These are phyloP conservation scores for Promerops cafer DNA, from an alignment of 2,113 vertebrate genomes.

Conservation along the genomic window DNA sequence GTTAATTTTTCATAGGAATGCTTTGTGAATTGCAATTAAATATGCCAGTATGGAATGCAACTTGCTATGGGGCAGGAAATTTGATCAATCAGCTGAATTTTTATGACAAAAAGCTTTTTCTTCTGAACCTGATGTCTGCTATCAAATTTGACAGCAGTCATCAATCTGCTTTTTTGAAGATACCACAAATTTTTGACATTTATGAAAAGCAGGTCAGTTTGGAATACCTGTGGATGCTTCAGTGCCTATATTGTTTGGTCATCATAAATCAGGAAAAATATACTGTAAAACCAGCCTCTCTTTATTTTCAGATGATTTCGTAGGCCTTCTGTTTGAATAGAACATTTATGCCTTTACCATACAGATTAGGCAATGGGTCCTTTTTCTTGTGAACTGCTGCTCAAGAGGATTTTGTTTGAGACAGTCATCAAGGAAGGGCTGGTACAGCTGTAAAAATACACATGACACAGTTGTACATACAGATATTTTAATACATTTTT, in stretches of 20 bases:
- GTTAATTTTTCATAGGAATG: not conserved
- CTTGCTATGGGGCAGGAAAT: not conserved
- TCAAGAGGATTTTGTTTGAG: not conserved
- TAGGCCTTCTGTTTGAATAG: not conserved
- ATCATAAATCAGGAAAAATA: conserved; percentile 42
- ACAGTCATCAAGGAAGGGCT: not conserved
- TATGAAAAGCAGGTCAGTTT: conserved; percentile 57
- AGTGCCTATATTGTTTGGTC: not conserved
- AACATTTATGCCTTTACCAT: not conserved
- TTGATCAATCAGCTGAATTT: conserved; percentile 64
- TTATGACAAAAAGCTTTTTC: conserved; percentile 46
- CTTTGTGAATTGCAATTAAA: conserved; percentile 19
- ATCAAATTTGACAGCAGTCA: conserved; percentile 62
- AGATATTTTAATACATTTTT: not conserved
- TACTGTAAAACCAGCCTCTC: not conserved
- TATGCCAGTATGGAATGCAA: not conserved
- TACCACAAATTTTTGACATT: conserved; percentile 53
- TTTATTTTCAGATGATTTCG: conserved; percentile 28
- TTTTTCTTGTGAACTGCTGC: not conserved
- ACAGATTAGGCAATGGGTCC: not conserved
- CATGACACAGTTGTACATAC: not conserved
- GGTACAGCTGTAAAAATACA: not conserved
- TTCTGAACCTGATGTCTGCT: conserved; percentile 28
- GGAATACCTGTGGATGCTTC: conserved; percentile 50
- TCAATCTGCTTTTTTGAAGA: conserved; percentile 57